Conservation (phyloP, 2,113 vertebrate genomes). For the Cephalopterus ornatus region DNA sequence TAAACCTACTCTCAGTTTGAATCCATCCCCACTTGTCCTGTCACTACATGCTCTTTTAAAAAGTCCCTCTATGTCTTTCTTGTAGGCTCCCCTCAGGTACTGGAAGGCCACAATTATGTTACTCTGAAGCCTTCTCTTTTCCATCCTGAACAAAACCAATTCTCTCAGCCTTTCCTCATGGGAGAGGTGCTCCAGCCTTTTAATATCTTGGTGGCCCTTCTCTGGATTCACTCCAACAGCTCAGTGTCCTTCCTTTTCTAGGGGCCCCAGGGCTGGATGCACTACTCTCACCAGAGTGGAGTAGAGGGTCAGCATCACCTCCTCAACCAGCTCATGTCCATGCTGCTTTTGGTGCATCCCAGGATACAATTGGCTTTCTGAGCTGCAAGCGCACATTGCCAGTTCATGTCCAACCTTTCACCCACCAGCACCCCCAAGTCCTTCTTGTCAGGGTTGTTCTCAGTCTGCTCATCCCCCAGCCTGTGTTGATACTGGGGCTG, state of each 20-base stretch:
- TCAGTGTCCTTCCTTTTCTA: background rate
- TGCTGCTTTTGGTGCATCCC: background rate
- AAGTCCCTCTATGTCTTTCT: background rate
- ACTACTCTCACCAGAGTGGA: background rate
- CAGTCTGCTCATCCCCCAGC: background rate
- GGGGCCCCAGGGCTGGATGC: background rate
- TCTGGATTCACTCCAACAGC: background rate
- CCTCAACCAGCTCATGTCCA: background rate
- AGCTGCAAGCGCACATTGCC: background rate
- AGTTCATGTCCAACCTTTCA: background rate
- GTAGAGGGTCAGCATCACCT: background rate
- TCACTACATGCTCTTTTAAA: background rate
- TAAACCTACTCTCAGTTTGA: no score
- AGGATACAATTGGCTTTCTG: background rate
- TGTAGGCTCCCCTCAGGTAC: background rate
- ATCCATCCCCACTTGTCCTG: background rate
- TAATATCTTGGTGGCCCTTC: background rate
- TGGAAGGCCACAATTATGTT: background rate
- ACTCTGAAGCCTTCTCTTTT: background rate
- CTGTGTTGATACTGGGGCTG: background rate
- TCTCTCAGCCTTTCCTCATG: background rate
- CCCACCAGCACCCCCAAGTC: background rate
- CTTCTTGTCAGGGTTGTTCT: background rate
- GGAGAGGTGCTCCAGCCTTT: background rate
- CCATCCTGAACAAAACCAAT: background rate